Conservation (phyloP, 2,797 vertebrate species). For the Hemibagrus guttatus region DNA sequence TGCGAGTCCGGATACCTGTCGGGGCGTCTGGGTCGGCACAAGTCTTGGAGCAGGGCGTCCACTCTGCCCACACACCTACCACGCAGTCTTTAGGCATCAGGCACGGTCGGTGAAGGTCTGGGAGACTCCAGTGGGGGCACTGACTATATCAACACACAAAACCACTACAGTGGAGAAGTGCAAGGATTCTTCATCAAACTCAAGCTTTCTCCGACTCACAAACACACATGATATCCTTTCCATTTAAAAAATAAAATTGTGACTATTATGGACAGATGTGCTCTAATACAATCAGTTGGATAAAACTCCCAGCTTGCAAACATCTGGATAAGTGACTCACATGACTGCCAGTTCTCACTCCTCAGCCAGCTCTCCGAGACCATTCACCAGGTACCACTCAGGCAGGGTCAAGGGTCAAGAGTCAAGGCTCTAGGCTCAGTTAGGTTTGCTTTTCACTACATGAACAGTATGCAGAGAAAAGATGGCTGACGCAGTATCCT, state of each 20-base stretch:
- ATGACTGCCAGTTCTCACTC: not conserved
- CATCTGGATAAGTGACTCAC: not conserved
- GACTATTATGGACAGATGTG: not conserved
- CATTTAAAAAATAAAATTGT: no score
- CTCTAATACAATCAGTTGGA: not conserved
- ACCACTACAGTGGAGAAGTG: not conserved
- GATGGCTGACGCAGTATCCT: not conserved
- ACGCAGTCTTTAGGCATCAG: conserved; percentile 88
- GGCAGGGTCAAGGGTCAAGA: not conserved
- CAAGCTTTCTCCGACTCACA: not conserved
- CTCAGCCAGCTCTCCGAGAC: not conserved
- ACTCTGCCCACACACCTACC: conserved; percentile 86
- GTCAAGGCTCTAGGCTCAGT: not conserved
- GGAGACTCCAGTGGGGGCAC: conserved; percentile 85
- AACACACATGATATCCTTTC: not conserved
- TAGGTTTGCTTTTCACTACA: not conserved
- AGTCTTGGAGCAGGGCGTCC: conserved; percentile 86
- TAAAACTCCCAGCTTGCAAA: not conserved
- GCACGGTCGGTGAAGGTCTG: conserved; percentile 89
- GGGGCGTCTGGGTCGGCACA: conserved; percentile 77
- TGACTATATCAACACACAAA: conserved; percentile 73
- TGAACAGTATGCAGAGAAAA: not conserved
- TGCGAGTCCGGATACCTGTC: conserved; percentile 77
- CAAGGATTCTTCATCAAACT: not conserved
- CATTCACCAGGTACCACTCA: not conserved